Base-by-base conservation (phyloP, 2,797 vertebrate species). In the Falco rusticolus region DNA sequence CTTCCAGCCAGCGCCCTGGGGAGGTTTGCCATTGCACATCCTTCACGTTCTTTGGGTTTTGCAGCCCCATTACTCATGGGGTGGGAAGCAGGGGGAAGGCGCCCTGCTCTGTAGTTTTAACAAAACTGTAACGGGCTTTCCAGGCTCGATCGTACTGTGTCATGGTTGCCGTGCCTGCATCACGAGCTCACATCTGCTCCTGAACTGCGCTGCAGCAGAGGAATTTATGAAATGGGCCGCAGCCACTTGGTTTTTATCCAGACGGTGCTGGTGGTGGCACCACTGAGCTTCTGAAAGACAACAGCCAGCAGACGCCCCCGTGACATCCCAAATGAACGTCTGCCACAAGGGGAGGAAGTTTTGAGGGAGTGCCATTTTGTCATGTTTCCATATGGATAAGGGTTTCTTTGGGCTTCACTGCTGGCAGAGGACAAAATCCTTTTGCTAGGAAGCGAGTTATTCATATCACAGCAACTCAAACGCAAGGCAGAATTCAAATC, bases 331-430 rank as follows among this genome's bases (percentile, higher is more conserved):
- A 25, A 16, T 37, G 89, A 85, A 34, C 63, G 78, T 68, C 72
- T 72, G 45, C 39, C 57, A 8, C 37, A 17, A 74, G 31, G 65
- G 63, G 47, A 68, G 50, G 57, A n/a, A 57, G 45, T 84, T 79
- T 87, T 56, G 88, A 90, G 65, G 71, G 29, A 89, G 24, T 84
- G 81, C 71, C 80, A 21, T 93, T 90, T 91, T 76, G 68, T 88
- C 71, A 6, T 39, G 14, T 65, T 84, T 90, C 84, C 86, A 75
- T 78, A 54, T 64, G 64, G 68, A 54, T 1, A 4, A 83, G 56
- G 4, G 2, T 89, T 94, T 87, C 70, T 72, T 63, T 90, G 77
- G 77, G 53, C 68, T 94, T 93, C 3, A 2, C n/a, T 64, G 45
- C 60, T 95, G 93, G 88, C 81, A 91, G 57, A 84, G 41, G 50